Evolutionary conservation across 2,113 vertebrate genomes (phyloP), one percentile per base, ranked within the genome.

Genomic region (Alligator sinensis): DNA sequence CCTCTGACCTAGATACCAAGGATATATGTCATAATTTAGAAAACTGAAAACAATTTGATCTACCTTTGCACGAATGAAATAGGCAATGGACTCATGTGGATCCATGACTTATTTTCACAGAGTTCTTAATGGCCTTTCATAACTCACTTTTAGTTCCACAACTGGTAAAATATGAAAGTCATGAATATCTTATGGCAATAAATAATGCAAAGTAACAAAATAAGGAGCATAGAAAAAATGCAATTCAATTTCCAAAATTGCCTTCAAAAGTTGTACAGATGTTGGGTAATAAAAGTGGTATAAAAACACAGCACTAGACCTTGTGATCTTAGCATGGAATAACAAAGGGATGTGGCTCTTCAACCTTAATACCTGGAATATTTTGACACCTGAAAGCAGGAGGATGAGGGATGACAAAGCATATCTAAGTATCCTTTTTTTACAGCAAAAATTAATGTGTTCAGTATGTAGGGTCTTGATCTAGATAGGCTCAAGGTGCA

Each of bases 121-220:
- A 80, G 62, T 30, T 76, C n/a, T 93, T 79, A 74, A 34, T 81
- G 75, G 28, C 24, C 5, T 82, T 82, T 80, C 12, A 24, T 14
- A 87, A 82, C 54, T 91, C 1, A 0, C 11, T 72, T 87, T 93
- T 62, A 47, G 27, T 54, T 90, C 1, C 1, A 21, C 77, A 78
- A 4, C 18, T 30, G 38, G 47, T 55, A 62, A 88, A 24, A 64
- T 68, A 30, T 27, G 58, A 11, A 58, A 82, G 4, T 66, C 70
- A 28, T 70, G 58, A 62, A 47, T 79, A n/a, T 18, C 64, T 21
- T 70, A 2, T 13, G 77, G n/a, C n/a, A 34, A 58, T 82, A 87
- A 91, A 83, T 85, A 90, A 84, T 8, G 8, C 34, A 82, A 72
- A 7, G 15, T 80, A 72, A 90, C 21, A 84, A 79, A 86, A 90